Conservation (phyloP, 1,140 invertebrate genomes). For the Megalonaias nervosa region DNA sequence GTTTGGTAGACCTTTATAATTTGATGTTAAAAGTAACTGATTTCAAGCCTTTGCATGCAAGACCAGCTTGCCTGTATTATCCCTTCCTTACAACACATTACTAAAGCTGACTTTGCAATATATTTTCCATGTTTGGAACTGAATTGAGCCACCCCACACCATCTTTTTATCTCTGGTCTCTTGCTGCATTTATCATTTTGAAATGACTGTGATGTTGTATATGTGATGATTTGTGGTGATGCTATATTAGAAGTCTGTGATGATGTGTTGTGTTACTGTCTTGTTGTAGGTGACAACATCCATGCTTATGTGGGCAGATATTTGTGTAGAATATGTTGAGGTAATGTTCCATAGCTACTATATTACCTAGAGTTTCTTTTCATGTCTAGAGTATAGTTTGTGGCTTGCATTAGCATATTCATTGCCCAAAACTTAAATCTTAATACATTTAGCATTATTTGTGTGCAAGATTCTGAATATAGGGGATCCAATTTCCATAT, state of each 20-base stretch:
- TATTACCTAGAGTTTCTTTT: too few species aligned
- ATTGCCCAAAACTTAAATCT: neutral
- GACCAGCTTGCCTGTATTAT: too few species aligned
- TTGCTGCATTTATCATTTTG: too few species aligned
- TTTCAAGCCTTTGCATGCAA: too few species aligned
- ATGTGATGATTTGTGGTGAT: neutral
- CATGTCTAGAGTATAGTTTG: neutral
- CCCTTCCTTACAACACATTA: too few species aligned
- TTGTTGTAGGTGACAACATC: conserved; percentile 54
- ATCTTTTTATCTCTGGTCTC: too few species aligned
- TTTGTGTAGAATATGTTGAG: conserved; percentile 64
- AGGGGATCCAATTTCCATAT: too few species aligned
- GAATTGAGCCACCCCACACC: too few species aligned
- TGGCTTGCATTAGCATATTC: neutral
- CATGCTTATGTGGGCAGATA: conserved; percentile 61
- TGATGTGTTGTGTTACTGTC: neutral
- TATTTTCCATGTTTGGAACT: too few species aligned
- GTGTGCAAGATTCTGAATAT: neutral
- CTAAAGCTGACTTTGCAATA: too few species aligned
- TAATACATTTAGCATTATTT: neutral
- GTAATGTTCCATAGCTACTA: conserved; percentile 41
- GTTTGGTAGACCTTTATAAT: too few species aligned
- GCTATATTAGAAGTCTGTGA: neutral
- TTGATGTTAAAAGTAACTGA: too few species aligned
- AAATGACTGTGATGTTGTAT: neutral